A percentile compares a stretch with the other conserved stretches of the same genome.
Conservation (phyloP, 2,888 invertebrate species). For the Ophion ventricosus region DNA sequence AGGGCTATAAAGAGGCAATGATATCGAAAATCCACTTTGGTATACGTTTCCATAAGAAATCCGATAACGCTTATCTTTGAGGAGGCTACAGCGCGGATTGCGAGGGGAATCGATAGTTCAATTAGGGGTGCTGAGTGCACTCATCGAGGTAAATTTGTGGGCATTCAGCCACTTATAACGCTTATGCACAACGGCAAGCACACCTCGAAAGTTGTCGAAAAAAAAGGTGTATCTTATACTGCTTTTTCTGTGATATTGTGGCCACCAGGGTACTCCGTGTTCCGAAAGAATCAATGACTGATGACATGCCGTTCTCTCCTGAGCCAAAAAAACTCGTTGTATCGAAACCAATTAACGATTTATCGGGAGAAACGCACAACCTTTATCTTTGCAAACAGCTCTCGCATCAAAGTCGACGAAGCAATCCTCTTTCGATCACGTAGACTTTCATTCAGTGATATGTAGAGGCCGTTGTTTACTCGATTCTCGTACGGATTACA, state of each 20-base stretch:
- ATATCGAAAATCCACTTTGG: background rate
- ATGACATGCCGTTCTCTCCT: background rate
- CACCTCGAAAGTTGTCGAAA: background rate
- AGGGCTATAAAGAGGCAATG: background rate
- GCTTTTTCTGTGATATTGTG: background rate
- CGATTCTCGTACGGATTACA: constrained; percentile 22
- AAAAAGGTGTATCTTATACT: background rate
- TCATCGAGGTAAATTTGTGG: constrained; percentile 6
- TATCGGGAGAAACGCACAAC: no score
- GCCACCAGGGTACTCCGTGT: background rate
- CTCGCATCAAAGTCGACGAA: background rate
- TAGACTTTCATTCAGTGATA: no score
- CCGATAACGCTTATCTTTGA: constrained; percentile 37
- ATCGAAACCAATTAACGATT: background rate
- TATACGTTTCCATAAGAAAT: constrained; percentile 48
- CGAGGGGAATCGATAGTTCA: constrained; percentile 56
- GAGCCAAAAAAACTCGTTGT: background rate
- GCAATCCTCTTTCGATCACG: background rate
- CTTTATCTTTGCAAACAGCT: background rate
- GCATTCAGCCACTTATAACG: background rate
- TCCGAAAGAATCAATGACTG: background rate
- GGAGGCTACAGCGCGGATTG: constrained; percentile 41
- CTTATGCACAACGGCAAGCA: background rate
- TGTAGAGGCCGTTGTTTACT: background rate
- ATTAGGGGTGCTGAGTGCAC: constrained; percentile 34